Evolutionary conservation across 30 jellyfish, hydroid and myxozoan species (phyloP).

Genomic region (Morbakka virulenta): DNA sequence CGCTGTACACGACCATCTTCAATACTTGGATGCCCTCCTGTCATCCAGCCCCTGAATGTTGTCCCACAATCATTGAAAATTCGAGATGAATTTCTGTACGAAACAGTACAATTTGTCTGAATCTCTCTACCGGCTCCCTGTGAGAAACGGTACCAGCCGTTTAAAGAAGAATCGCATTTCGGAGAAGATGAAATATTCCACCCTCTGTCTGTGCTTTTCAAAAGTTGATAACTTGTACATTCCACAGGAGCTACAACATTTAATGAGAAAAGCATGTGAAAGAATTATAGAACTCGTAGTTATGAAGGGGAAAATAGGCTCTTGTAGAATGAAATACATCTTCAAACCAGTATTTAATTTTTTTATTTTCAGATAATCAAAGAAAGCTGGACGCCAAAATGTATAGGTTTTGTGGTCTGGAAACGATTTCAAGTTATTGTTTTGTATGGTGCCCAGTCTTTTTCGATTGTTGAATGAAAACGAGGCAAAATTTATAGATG

Average conservation of each 20-base stretch:
- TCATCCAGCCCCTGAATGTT: constrained; percentile 69
- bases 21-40: constrained; percentile 48
- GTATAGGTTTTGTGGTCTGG: too few species aligned
- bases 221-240: constrained; percentile 14
- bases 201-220: background rate
- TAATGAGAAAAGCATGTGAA: background rate
- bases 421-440: too few species aligned
- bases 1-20: constrained; percentile 63
- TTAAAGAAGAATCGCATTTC: constrained; percentile 22
- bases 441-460: too few species aligned
- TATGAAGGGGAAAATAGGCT: too few species aligned
- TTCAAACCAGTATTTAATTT: too few species aligned
- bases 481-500: too few species aligned
- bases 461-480: too few species aligned
- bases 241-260: constrained; percentile 44
- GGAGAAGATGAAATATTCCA: constrained; percentile 40
- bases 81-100: background rate
- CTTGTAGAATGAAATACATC: too few species aligned
- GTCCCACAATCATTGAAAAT: constrained; percentile 60
- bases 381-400: too few species aligned
- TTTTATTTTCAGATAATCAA: too few species aligned
- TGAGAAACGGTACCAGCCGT: constrained; percentile 64
- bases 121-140: constrained; percentile 53
- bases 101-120: constrained; percentile 27
- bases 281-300: background rate